Conservation (phyloP, 2,888 invertebrate species). For the Hoplodrina ambigua region DNA sequence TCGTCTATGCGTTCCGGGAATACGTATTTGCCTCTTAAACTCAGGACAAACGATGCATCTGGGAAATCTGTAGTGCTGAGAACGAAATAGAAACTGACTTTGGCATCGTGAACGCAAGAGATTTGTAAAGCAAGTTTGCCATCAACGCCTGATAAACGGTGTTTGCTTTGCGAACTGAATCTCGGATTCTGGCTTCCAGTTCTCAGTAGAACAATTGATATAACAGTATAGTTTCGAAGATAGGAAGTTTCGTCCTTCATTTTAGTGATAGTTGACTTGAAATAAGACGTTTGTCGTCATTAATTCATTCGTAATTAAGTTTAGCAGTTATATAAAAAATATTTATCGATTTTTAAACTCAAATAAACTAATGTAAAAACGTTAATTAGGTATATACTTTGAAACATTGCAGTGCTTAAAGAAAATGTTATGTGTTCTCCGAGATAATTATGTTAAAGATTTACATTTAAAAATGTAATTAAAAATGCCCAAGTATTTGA, state of each 20-base stretch:
- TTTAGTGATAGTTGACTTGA: neutral
- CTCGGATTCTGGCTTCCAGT: conserved; percentile 24
- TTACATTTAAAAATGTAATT: no score
- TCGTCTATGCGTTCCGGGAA: conserved; percentile 64
- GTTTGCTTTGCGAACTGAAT: conserved; percentile 43
- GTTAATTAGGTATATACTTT: no score
- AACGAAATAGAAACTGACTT: conserved; percentile 64
- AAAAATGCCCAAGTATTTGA: no score
- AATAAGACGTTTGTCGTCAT: neutral
- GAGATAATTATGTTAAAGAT: no score
- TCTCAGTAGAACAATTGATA: conserved; percentile 27
- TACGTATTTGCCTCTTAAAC: conserved; percentile 75
- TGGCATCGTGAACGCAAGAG: conserved; percentile 55
- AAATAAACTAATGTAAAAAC: no score
- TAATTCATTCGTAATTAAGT: neutral
- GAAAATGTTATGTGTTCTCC: no score
- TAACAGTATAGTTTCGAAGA: conserved; percentile 7
- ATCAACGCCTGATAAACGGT: conserved; percentile 56
- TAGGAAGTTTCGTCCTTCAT: neutral
- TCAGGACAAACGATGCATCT: conserved; percentile 77
- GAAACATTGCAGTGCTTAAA: no score
- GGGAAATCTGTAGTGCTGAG: conserved; percentile 78
- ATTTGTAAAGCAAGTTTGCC: conserved; percentile 59
- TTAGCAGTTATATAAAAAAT: no score
- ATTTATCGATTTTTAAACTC: no score